Evolutionary conservation across 2,113 vertebrate species (phyloP).

Genomic region (Anhinga rufa): DNA sequence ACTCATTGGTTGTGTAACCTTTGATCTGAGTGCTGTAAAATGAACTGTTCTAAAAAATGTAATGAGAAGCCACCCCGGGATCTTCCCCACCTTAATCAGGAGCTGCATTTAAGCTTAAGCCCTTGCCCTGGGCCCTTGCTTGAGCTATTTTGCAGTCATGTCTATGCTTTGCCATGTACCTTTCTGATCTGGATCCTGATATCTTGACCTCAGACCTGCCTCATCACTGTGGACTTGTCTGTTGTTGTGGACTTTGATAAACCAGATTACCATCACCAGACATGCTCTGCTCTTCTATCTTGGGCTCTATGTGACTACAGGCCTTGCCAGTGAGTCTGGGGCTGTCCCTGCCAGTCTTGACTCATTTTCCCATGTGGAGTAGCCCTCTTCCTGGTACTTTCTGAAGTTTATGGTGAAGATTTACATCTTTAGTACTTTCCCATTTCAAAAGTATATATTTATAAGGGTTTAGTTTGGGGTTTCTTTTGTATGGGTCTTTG

Average conservation of each 20-base stretch:
- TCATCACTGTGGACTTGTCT: not conserved
- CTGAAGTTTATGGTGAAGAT: not conserved
- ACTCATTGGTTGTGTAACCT: not conserved
- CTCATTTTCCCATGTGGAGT: not conserved
- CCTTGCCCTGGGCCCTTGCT: not conserved
- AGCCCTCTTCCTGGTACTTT: not conserved
- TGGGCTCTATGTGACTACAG: not conserved
- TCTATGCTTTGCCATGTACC: not conserved
- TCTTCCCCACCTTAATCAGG: not conserved
- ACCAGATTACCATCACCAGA: not conserved
- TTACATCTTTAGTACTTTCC: not conserved
- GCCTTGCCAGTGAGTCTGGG: not conserved
- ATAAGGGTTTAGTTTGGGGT: not conserved
- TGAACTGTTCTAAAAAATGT: not conserved
- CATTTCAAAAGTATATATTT: not conserved
- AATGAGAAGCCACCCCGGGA: not conserved
- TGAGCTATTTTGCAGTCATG: not conserved
- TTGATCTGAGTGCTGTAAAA: not conserved
- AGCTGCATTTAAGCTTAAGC: not conserved
- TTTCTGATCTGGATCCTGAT: not conserved
- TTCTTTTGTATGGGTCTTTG: not conserved
- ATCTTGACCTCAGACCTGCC: not conserved
- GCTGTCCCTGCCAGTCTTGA: not conserved
- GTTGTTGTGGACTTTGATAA: not conserved
- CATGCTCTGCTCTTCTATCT: not conserved